phyloP scores from a whole-genome alignment of 2,113 vertebrate genomes.

The Calidris pugnax region DNA sequence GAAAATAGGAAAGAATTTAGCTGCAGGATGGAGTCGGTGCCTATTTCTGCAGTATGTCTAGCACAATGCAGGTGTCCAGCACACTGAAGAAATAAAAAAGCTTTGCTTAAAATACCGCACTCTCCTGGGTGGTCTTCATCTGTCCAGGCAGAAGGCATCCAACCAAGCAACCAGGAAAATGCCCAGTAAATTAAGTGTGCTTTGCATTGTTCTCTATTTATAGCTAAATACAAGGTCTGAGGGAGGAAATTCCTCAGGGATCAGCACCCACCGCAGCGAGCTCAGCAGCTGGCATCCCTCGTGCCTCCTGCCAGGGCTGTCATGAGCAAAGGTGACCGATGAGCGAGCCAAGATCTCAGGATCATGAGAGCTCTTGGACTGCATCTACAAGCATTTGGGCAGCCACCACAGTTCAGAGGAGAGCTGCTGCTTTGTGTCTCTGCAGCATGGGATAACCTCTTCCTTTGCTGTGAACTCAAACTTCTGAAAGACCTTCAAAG shows the following conservation, averaged over 20 bases:
- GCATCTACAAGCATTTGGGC: neutral
- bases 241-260: neutral
- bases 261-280: neutral
- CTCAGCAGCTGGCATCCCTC: neutral
- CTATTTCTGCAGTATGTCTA: neutral
- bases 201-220: neutral
- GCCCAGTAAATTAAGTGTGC: neutral
- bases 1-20: neutral
- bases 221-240: neutral
- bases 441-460: rapidly evolving
- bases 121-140: neutral
- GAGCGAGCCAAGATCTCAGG: neutral
- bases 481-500: neutral
- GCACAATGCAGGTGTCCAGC: neutral
- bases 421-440: neutral
- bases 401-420: neutral
- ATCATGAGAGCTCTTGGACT: neutral
- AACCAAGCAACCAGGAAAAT: neutral
- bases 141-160: neutral
- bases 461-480: neutral
- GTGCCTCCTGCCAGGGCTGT: neutral
- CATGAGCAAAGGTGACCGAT: neutral
- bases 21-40: neutral
- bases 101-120: neutral
- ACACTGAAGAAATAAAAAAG: neutral